phyloP scores from a whole-genome alignment of 2,888 invertebrate species.

The Eumacrocentrus americanus region DNA sequence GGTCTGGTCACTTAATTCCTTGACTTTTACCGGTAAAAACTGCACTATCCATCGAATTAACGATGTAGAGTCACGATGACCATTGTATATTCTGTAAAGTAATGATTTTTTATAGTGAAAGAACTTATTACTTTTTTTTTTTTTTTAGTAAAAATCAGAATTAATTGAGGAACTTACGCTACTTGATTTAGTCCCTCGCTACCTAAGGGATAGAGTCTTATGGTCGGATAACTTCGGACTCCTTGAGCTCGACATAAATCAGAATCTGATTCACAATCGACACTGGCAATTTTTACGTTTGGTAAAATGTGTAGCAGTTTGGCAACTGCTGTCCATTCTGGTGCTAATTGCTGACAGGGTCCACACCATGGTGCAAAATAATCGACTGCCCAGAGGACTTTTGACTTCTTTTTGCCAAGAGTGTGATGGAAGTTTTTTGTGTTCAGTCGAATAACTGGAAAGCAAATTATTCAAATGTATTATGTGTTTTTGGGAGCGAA shows the following conservation, averaged over 20 bases:
- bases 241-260: conserved; percentile 67
- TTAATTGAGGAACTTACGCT: conserved; percentile 60
- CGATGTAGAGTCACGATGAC: conserved; percentile 69
- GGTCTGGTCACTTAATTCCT: conserved; percentile 60
- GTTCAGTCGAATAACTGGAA: conserved; percentile 66
- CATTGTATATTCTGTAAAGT: conserved; percentile 64
- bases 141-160: too few species aligned
- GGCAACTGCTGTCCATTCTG: conserved; percentile 72
- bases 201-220: conserved; percentile 71
- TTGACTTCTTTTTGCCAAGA: conserved; percentile 64
- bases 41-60: conserved; percentile 70
- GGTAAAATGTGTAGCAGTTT: conserved; percentile 62
- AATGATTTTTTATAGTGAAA: conserved; percentile 7
- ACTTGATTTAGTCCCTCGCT: conserved; percentile 63
- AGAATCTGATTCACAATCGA: conserved; percentile 70
- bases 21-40: conserved; percentile 68
- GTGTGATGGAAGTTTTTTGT: conserved; percentile 64
- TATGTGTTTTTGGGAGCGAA: too few species aligned
- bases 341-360: conserved; percentile 73
- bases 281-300: conserved; percentile 68
- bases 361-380: conserved; percentile 79
- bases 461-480: too few species aligned
- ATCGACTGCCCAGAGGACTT: conserved; percentile 72
- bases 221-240: conserved; percentile 72
- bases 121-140: conserved; percentile 12